These are phyloP conservation scores for Harmothoe impar DNA, from an alignment of 2,888 invertebrate genomes.

Conservation along the genomic window DNA sequence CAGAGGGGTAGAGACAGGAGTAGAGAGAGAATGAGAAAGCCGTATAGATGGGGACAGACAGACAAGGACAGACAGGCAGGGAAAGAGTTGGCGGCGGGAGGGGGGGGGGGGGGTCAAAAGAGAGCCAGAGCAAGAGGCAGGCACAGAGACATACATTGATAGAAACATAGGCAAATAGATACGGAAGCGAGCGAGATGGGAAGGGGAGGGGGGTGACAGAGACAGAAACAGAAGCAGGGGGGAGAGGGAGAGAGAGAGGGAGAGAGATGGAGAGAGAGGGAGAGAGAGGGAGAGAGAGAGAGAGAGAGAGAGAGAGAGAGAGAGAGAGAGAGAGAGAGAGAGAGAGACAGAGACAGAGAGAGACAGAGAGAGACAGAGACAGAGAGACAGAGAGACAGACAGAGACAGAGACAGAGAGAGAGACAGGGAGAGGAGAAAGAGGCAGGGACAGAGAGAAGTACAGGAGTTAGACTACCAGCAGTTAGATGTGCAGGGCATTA, in stretches of 20 bases:
- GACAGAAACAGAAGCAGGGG: too few relatives aligned
- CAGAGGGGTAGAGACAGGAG: background rate
- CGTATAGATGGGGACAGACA: background rate
- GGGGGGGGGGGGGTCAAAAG: background rate
- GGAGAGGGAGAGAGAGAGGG: too few relatives aligned
- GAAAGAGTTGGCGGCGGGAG: too few relatives aligned
- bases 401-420: background rate
- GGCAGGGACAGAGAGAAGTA: background rate
- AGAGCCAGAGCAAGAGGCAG: too few relatives aligned
- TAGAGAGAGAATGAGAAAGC: background rate
- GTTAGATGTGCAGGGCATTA: background rate
- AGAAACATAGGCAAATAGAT: too few relatives aligned
- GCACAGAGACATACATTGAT: too few relatives aligned
- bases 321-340: background rate
- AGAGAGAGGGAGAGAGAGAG: background rate
- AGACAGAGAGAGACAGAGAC: too few relatives aligned
- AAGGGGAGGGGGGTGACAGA: too few relatives aligned
- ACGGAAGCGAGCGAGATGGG: too few relatives aligned
- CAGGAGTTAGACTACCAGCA: background rate
- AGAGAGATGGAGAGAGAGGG: background rate
- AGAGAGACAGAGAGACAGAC: too few relatives aligned
- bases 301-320: background rate
- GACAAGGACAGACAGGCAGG: too few relatives aligned
- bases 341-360: too few relatives aligned
- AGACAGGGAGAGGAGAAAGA: background rate